Evolutionary conservation across 1,140 invertebrate species (phyloP), one percentile per base, ranked within the genome.

Genomic region (Cardiocondyla obscurior): DNA sequence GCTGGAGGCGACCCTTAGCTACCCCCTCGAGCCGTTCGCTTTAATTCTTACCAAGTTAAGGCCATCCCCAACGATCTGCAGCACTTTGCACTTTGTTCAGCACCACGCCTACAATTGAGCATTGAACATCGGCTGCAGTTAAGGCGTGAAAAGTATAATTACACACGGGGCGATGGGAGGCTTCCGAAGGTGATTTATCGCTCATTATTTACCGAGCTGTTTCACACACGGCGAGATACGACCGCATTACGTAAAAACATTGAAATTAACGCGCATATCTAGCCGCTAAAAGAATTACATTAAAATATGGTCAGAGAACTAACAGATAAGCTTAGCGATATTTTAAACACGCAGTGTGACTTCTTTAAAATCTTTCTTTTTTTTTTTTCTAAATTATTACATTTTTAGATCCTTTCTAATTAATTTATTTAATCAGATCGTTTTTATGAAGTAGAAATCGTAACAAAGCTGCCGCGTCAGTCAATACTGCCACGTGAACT

Each of bases 11-110:
- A 89, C 85, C 88, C 88, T 85, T 87, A 87, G 73, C 87, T 76
- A 82, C 70, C 88, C 76, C 84, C 88, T 72, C 70, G 77, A 74
- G 74, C 70, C 53, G 53, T 86, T 85, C 88, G 79, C 81, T 90
- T 90, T 90, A 90, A 90, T 90, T 90, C 88, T 90, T 90, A 86
- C 77, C 60, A 76, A 89, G 88, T 89, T 87, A 85, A 79, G 83
- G 76, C 42, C 77, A 74, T 64, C 82, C 81, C 58, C 57, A 70
- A 58, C 83, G 85, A 87, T 87, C 84, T 44, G 42, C 22, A 36
- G 55, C 69, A 86, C 85, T 83, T 83, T 86, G 72, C 72, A 57
- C 73, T 81, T 74, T 69, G 72, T 76, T 73, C 85, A 44, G n/a
- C 19, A 49, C 69, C 65, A 79, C 51, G 49, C 53, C 28, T 46